These are phyloP conservation scores for Brachypteracias leptosomus DNA, from an alignment of 2,113 vertebrate genomes.

Conservation along the genomic window DNA sequence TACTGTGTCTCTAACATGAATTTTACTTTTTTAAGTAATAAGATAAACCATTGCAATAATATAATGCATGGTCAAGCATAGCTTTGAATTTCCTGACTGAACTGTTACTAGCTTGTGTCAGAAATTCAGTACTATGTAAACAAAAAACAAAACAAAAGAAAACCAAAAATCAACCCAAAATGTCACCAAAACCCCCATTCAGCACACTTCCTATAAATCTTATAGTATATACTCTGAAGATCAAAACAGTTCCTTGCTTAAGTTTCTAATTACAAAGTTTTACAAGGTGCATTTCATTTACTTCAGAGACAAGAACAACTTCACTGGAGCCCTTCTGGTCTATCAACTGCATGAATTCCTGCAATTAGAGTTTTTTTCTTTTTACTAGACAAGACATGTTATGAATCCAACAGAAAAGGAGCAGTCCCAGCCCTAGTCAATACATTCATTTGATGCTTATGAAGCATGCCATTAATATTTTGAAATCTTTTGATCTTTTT, in stretches of 20 bases:
- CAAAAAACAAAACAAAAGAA: background rate
- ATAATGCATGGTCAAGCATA: rapidly evolving
- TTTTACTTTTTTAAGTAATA: background rate
- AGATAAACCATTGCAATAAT: background rate
- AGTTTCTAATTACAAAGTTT: background rate
- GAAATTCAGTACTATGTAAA: background rate
- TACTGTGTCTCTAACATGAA: background rate
- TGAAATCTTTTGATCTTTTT: background rate
- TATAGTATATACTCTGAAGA: background rate
- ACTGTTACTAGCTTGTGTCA: background rate
- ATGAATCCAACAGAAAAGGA: background rate
- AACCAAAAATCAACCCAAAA: background rate
- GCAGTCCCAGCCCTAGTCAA: background rate
- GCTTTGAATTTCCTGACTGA: background rate
- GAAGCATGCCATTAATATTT: background rate
- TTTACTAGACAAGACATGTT: background rate
- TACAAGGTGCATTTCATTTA: background rate
- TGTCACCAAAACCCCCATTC: background rate
- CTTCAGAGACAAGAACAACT: background rate
- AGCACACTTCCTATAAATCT: background rate
- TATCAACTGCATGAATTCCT: background rate
- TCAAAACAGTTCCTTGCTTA: background rate
- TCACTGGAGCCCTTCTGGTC: background rate
- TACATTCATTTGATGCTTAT: background rate
- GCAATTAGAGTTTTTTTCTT: background rate